Conservation (phyloP, 1,140 invertebrate genomes). For the Neotoxoptera formosana region DNA sequence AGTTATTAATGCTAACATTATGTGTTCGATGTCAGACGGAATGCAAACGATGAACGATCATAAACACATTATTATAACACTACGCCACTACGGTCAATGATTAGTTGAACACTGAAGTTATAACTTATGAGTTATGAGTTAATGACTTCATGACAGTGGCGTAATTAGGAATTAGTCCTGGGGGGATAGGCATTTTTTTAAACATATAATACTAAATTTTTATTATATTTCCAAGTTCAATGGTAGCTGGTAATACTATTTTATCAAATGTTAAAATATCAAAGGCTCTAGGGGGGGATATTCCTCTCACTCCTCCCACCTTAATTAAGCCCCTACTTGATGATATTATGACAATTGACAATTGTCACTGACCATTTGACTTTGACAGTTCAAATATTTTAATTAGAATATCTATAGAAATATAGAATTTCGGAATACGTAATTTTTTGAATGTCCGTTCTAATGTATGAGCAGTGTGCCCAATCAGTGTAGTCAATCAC, state of each 20-base stretch:
- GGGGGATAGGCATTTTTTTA: too few species aligned
- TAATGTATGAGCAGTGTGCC: background rate
- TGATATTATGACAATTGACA: background rate
- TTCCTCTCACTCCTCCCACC: too few species aligned
- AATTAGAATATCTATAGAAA: background rate
- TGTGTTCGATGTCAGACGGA: background rate
- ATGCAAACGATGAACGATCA: background rate
- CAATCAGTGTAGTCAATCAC: background rate
- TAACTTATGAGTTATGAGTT: background rate
- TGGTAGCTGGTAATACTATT: too few species aligned
- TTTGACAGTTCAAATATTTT: background rate
- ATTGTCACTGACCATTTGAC: too few species aligned
- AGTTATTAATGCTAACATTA: background rate
- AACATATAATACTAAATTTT: too few species aligned
- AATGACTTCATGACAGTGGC: background rate
- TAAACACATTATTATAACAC: background rate
- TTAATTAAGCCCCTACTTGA: too few species aligned
- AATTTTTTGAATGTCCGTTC: slow-evolving; percentile 30
- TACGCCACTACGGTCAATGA: background rate
- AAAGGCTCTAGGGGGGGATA: too few species aligned
- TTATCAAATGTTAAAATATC: too few species aligned
- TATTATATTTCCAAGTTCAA: too few species aligned
- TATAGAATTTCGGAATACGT: background rate
- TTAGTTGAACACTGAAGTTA: background rate
- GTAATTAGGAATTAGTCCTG: too few species aligned